Percentiles rank a stretch among this genome's conserved stretches.
Conservation (phyloP, 1,140 invertebrate genomes). For the Drosophila prosaltans region DNA sequence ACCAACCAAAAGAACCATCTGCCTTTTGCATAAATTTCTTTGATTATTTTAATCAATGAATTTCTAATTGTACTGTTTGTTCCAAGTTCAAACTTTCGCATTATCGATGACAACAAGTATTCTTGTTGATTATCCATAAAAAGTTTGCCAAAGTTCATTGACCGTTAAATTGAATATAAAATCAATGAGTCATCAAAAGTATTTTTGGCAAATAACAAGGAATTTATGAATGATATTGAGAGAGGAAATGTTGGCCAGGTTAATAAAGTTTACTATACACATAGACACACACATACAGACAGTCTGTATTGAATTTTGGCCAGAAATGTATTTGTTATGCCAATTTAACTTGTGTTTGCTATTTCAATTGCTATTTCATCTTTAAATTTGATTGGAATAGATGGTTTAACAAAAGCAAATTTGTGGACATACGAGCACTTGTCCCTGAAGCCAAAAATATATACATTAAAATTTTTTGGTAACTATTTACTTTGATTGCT, state of each 20-base stretch:
- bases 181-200: slow-evolving; percentile 66
- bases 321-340: too few relatives aligned
- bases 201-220: slow-evolving; percentile 24
- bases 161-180: slow-evolving; percentile 72
- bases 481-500: too few relatives aligned
- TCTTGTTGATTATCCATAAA: slow-evolving; percentile 15
- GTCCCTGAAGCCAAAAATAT: too few relatives aligned
- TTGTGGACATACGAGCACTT: too few relatives aligned
- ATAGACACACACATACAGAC: too few relatives aligned
- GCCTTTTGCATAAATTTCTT: slow-evolving; percentile 54
- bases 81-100: not conserved
- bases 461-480: too few relatives aligned
- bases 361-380: too few relatives aligned
- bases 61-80: slow-evolving; percentile 22
- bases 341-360: too few relatives aligned
- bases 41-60: slow-evolving; percentile 48
- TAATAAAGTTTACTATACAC: too few relatives aligned
- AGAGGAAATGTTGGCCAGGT: not conserved
- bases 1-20: slow-evolving; percentile 5
- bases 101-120: slow-evolving; percentile 30
- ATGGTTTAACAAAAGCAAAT: too few relatives aligned
- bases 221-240: not conserved
- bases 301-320: too few relatives aligned
- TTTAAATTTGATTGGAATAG: too few relatives aligned
- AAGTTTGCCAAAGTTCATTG: slow-evolving; percentile 50